Base-by-base conservation (phyloP, 2,888 invertebrate species). In the Tenthredo livida region DNA sequence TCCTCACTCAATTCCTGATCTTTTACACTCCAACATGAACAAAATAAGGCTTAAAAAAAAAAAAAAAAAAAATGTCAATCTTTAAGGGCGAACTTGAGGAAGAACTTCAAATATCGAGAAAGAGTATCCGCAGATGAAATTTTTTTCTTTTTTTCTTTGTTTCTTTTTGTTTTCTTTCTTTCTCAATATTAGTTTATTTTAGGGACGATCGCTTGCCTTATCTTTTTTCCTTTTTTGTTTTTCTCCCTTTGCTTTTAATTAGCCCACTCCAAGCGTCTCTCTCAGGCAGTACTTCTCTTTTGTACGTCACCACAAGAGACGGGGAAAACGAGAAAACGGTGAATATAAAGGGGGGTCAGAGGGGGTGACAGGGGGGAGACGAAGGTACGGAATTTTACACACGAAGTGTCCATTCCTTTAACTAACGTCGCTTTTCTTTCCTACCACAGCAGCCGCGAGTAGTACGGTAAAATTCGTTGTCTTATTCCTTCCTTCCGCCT, bases 371-470 rank as follows among this genome's bases (percentile, higher is more conserved):
- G n/a, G 70, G 37, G 37, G n/a, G 37, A 17, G 33, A 37, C 25
- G 17, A 29, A 29, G 47, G 50, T 25, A 29, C 40, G 50, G 40
- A 80, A 80, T 80, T 80, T 61, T 61, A 80, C 80, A 80, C 80
- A 80, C 61, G 37, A 80, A 80, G 80, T 40, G 80, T 58, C 80
- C 80, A 61, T 80, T 80, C 61, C 29, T 77, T 77, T 47, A 40
- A 17, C 50, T 58, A 58, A 80, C 58, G n/a, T 37, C 37, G 40
- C 58, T 80, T 40, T 58, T 58, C 80, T 80, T 37, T 58, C 80
- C 37, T 21, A 77, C 43, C 73, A 21, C 43, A 12, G 73, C 43
- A 21, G 21, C 43, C 21, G n/a, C 43, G 21, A 33, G 37, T 33
- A 33, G 37, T 33, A 43, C n/a, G 40, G 43, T 12, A 73, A 43